A percentile compares a stretch with the other conserved stretches of the same genome.
Evolutionary conservation across 1,140 invertebrate genomes (phyloP).

Genomic region (Vollenhovia emeryi): DNA sequence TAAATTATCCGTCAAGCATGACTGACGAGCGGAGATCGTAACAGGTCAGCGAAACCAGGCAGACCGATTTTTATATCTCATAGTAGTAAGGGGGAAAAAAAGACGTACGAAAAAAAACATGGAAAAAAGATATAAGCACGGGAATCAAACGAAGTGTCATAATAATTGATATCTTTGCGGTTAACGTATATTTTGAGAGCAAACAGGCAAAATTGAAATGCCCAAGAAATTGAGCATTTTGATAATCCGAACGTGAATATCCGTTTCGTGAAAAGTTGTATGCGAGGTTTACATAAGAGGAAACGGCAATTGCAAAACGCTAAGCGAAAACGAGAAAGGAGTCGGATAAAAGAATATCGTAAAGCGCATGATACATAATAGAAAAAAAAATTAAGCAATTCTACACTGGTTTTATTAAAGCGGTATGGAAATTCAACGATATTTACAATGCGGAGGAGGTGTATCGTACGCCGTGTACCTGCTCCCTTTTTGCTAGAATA

Average conservation of each 20-base stretch:
- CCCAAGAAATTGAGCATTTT: not conserved
- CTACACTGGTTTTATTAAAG: slow-evolving; percentile 86
- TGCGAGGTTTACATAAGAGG: not conserved
- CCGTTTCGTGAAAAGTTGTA: not conserved
- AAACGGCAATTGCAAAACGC: not conserved
- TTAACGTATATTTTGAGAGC: not conserved
- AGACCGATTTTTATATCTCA: slow-evolving; percentile 25
- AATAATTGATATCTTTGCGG: slow-evolving; percentile 23
- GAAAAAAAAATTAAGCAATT: slow-evolving; percentile 77
- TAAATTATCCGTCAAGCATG: slow-evolving; percentile 39
- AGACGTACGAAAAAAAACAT: no score
- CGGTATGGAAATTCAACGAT: slow-evolving; percentile 86
- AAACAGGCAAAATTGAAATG: not conserved
- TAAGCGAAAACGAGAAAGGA: slow-evolving; percentile 13
- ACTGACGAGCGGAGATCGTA: slow-evolving; percentile 31
- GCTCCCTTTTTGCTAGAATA: slow-evolving; percentile 36
- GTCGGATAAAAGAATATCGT: slow-evolving; percentile 2
- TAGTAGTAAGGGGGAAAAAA: not conserved
- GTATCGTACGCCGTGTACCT: slow-evolving; percentile 60
- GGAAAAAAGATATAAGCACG: not conserved
- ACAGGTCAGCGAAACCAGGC: slow-evolving; percentile 55
- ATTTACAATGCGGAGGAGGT: slow-evolving; percentile 80
- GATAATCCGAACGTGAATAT: not conserved
- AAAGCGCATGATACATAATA: slow-evolving; percentile 15
- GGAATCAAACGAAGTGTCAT: slow-evolving; percentile 17